Evolutionary conservation across 2,113 vertebrate genomes (phyloP), one percentile per base, ranked within the genome.

Genomic region (Corydoras maculifer): DNA sequence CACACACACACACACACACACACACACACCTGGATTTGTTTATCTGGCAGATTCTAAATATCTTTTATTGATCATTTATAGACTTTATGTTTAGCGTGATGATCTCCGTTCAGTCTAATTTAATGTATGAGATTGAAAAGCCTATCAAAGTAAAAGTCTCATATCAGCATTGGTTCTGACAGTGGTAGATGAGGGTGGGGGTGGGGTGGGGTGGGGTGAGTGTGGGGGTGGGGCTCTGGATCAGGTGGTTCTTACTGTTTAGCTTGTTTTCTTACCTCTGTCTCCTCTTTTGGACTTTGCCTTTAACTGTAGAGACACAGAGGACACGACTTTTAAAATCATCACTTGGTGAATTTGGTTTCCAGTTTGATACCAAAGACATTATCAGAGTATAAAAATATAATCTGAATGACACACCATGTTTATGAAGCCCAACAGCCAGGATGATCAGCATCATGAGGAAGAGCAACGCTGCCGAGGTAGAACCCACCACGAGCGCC

Each of bases 401-500:
- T 43, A 48, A 35, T 31, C 25, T n/a, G 10, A 13, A 51, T 14
- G 5, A 64, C 69, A 65, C 62, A 73, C 58, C 12, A 10, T 62
- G 30, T 75, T 67, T 83, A 58, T 75, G 78, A 1, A 79, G 57
- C 5, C 78, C 58, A 14, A 86, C 31, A 5, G 43, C 74, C 62
- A 88, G 9, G 0, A 84, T 35, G 0, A 60, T 66, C n/a, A 84
- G 58, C 4, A 81, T 75, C 9, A 72, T 78, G 48, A 87, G 70
- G 70, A 90, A 83, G 62, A 91, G 76, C 2, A 88, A 67, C 0
- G 78, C 79, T 3, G 87, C 82, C 2, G 87, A 83, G 31, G 84
- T 43, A 3, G 79, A 86, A 48, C 90, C 89, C 18, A 84, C 12
- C 0, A 88, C 18, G 1, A 91, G 75, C n/a, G 87, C 82, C 88